These are phyloP conservation scores for Corythoichthys haematopterus DNA, from an alignment of 2,113 vertebrate species.

Conservation along the genomic window DNA sequence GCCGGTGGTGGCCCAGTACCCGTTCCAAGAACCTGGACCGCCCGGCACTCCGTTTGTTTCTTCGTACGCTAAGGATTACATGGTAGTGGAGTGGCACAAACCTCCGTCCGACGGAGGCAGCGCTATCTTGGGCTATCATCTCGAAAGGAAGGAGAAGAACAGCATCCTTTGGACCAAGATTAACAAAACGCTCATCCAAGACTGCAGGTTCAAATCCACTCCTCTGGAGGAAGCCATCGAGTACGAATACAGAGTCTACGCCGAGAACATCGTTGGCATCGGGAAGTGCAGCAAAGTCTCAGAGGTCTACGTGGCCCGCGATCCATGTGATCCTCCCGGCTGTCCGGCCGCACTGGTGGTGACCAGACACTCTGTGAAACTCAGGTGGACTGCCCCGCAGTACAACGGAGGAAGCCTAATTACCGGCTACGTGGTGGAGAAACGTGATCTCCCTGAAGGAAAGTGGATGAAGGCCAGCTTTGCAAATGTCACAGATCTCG, in stretches of 20 bases:
- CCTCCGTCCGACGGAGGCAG: slow-evolving; percentile 94
- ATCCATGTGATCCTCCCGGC: slow-evolving; percentile 94
- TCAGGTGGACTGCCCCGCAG: slow-evolving; percentile 87
- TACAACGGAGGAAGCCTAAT: slow-evolving; percentile 93
- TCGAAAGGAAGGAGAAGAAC: slow-evolving; percentile 95
- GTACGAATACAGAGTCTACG: slow-evolving; percentile 92
- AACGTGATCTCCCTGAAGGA: slow-evolving; percentile 92
- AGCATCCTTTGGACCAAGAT: slow-evolving; percentile 97
- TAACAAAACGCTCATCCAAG: slow-evolving; percentile 90
- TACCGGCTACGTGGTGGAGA: slow-evolving; percentile 94
- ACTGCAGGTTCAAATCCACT: slow-evolving; percentile 85
- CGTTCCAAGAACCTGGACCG: slow-evolving; percentile 93
- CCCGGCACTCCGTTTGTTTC: slow-evolving; percentile 92
- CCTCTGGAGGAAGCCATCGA: slow-evolving; percentile 95
- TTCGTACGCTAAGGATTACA: slow-evolving; percentile 84
- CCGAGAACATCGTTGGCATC: slow-evolving; percentile 95
- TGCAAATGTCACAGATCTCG: slow-evolving; percentile 86
- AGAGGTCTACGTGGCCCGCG: slow-evolving; percentile 87
- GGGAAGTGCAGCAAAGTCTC: slow-evolving; percentile 93
- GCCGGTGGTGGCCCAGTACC: slow-evolving; percentile 88
- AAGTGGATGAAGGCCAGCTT: slow-evolving; percentile 99
- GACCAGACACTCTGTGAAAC: slow-evolving; percentile 86
- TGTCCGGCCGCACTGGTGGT: slow-evolving; percentile 86
- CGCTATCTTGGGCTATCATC: slow-evolving; percentile 88
- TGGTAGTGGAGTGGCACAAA: slow-evolving; percentile 94